Percentiles rank a stretch among this genome's conserved stretches.
Conservation (phyloP, 1,140 invertebrate species). For the Zaprionus ghesquierei region DNA sequence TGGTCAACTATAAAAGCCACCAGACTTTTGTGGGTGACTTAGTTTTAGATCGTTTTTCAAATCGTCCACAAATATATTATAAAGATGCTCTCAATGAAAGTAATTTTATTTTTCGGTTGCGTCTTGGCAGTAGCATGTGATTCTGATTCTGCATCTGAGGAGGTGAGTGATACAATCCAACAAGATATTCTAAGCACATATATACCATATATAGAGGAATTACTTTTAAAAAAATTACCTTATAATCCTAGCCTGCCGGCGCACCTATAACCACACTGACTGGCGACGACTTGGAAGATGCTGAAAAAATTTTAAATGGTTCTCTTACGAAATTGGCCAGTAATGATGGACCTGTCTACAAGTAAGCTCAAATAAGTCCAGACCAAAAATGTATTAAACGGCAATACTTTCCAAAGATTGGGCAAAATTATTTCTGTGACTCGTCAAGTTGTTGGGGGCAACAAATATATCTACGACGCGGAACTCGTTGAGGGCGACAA, state of each 20-base stretch:
- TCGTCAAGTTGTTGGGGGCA: conserved; percentile 39
- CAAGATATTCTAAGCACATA: background rate
- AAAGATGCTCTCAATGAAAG: background rate
- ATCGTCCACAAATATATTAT: background rate
- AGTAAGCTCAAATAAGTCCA: conserved; percentile 17
- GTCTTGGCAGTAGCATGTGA: background rate
- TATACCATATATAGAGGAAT: no score
- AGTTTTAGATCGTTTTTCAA: background rate
- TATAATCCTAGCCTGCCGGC: background rate
- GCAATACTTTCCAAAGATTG: conserved; percentile 17
- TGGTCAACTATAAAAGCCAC: background rate
- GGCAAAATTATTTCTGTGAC: conserved; percentile 36
- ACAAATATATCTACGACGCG: conserved; percentile 18
- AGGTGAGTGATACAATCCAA: background rate
- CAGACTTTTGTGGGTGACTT: background rate
- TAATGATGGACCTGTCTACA: conserved; percentile 45
- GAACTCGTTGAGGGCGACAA: conserved; percentile 32
- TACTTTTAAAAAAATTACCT: no score
- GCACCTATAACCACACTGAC: background rate
- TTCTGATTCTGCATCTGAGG: background rate
- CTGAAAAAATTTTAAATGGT: conserved; percentile 13
- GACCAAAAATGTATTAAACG: background rate
- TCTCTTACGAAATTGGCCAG: conserved; percentile 41
- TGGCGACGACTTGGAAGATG: conserved; percentile 33
- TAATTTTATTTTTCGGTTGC: background rate